A percentile compares a stretch with the other conserved stretches of the same genome.
Conservation (phyloP, 2,888 invertebrate genomes). For the Amphipoea lucens region DNA sequence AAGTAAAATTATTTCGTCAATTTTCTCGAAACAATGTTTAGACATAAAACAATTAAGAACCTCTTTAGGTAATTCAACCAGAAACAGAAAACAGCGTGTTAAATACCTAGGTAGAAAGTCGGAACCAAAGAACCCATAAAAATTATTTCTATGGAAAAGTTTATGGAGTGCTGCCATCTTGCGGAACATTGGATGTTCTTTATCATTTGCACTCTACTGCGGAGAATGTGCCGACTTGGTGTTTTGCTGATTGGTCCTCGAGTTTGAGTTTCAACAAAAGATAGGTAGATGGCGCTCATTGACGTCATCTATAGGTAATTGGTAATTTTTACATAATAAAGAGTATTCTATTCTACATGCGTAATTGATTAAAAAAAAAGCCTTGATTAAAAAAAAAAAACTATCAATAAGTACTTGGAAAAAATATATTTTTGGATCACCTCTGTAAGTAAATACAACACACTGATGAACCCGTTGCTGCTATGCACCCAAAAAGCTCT, state of each 20-base stretch:
- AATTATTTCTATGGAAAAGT: constrained; percentile 42
- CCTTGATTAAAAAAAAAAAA: no score
- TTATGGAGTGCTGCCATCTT: constrained; percentile 69
- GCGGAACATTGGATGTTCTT: constrained; percentile 10
- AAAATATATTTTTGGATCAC: background rate
- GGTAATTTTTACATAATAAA: no score
- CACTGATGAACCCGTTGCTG: background rate
- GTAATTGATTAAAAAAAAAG: no score
- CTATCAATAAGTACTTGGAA: background rate
- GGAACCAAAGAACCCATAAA: constrained; percentile 28
- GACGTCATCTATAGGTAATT: no score
- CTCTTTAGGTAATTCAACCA: background rate
- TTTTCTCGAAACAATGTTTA: background rate
- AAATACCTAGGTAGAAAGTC: constrained; percentile 11
- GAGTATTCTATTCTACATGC: background rate
- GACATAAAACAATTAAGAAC: background rate
- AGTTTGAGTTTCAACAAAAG: constrained; percentile 10
- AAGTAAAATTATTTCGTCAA: background rate
- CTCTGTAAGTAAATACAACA: background rate
- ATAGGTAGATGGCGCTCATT: constrained; percentile 50
- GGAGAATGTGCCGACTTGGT: background rate
- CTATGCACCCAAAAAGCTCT: background rate
- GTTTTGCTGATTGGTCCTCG: background rate
- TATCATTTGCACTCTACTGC: background rate
- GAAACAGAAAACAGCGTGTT: background rate